phyloP scores from a whole-genome alignment of 1,140 invertebrate genomes.

The Piezodorus guildinii region DNA sequence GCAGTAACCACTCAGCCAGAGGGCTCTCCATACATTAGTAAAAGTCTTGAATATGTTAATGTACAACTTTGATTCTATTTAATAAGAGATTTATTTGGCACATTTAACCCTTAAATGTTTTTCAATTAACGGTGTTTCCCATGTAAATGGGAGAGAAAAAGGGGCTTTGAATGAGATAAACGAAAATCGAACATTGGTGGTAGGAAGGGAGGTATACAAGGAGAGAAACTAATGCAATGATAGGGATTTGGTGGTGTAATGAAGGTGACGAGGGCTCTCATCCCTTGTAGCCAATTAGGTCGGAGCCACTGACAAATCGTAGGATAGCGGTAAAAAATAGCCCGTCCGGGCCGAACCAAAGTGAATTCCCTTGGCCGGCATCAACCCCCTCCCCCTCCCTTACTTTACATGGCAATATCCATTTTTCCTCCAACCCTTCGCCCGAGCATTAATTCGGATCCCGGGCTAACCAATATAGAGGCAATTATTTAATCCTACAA shows the following conservation, averaged over 20 bases:
- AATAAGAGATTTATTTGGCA: too few species aligned
- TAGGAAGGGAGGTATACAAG: background rate
- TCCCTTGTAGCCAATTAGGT: background rate
- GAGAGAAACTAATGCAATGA: background rate
- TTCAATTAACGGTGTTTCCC: too few species aligned
- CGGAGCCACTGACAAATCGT: background rate
- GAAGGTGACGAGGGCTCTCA: background rate
- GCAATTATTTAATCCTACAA: background rate
- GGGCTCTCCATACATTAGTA: too few species aligned
- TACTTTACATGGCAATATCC: background rate
- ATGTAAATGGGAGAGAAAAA: too few species aligned
- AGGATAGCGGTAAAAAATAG: constrained; percentile 1
- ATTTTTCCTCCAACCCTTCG: background rate
- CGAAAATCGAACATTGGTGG: background rate
- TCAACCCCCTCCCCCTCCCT: background rate
- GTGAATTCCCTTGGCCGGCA: background rate
- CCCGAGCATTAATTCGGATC: background rate
- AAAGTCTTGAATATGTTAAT: too few species aligned
- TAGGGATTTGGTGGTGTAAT: background rate
- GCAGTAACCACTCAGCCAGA: too few species aligned
- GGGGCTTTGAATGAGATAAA: background rate
- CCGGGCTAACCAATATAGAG: constrained; percentile 5
- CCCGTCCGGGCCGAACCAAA: background rate
- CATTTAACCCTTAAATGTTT: too few species aligned
- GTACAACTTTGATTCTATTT: too few species aligned